A percentile compares a stretch with the other conserved stretches of the same genome.
These are phyloP conservation scores for Spermophilus dauricus DNA, from an alignment of 2,113 vertebrate genomes.

Conservation along the genomic window DNA sequence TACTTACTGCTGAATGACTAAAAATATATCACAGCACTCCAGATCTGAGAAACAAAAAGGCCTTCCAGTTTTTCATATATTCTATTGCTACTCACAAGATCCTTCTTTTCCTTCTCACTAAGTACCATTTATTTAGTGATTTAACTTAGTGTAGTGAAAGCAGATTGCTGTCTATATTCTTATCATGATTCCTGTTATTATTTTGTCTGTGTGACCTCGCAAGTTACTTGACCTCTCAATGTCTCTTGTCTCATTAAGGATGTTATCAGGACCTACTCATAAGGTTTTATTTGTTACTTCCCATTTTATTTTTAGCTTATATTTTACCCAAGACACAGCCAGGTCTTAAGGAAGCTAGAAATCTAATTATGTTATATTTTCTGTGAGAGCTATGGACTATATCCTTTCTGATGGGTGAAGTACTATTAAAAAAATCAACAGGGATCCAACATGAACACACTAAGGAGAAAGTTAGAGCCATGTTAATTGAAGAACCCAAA, in stretches of 20 bases:
- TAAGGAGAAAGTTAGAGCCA: not conserved
- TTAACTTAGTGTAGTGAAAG: not conserved
- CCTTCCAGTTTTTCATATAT: not conserved
- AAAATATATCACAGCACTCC: conserved; percentile 35
- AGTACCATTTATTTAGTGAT: not conserved
- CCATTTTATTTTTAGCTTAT: not conserved
- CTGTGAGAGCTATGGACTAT: not conserved
- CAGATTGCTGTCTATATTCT: not conserved
- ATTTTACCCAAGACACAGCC: not conserved
- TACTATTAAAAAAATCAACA: not conserved
- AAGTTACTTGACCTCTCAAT: not conserved
- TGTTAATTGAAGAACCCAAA: not conserved
- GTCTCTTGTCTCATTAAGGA: not conserved
- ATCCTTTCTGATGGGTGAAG: not conserved
- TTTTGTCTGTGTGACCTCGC: not conserved
- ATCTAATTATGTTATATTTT: not conserved
- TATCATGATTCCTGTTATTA: not conserved
- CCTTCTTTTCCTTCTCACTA: not conserved
- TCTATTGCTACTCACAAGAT: not conserved
- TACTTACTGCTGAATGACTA: not conserved
- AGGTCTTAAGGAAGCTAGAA: not conserved
- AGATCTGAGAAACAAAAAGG: conserved; percentile 29
- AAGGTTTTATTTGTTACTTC: not conserved
- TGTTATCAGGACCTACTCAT: not conserved
- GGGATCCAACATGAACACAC: not conserved